phyloP scores from a whole-genome alignment of 1,140 invertebrate genomes.

The Drosophila guanche region DNA sequence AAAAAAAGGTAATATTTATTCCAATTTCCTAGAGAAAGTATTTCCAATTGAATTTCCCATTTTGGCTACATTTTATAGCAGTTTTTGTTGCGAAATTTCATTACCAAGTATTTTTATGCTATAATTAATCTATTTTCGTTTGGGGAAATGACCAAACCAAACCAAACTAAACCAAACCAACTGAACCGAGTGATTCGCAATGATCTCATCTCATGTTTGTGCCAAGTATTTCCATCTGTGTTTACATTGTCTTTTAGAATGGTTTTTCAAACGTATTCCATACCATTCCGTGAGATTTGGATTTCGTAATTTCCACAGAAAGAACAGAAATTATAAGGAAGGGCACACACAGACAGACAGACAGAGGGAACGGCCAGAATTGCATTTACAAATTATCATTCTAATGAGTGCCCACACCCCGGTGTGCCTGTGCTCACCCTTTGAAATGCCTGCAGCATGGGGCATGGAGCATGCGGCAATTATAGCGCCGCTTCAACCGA shows the following conservation, averaged over 20 bases:
- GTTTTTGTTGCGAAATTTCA: too few species aligned
- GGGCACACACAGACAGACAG: constrained; percentile 47
- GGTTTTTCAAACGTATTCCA: constrained; percentile 24
- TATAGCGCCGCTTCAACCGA: constrained; percentile 3
- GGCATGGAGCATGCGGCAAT: too few species aligned
- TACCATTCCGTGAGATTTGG: constrained; percentile 23
- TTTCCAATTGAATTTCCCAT: too few species aligned
- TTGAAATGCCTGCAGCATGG: constrained; percentile 6
- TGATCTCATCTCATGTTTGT: constrained; percentile 25
- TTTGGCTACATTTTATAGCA: too few species aligned
- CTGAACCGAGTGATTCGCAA: too few species aligned
- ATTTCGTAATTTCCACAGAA: constrained; percentile 51
- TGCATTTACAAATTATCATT: constrained; percentile 79
- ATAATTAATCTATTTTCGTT: too few species aligned
- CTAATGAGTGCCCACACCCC: constrained; percentile 51
- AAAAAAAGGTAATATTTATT: too few species aligned
- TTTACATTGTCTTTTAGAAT: constrained; percentile 24
- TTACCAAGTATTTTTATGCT: too few species aligned
- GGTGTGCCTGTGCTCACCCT: too few species aligned
- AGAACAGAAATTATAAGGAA: constrained; percentile 46
- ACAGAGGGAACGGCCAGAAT: constrained; percentile 52
- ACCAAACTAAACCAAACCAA: too few species aligned
- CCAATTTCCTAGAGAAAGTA: too few species aligned
- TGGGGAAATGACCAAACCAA: too few species aligned
- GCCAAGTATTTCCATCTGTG: constrained; percentile 25